These are phyloP conservation scores for Gymnogyps californianus DNA, from an alignment of 2,113 vertebrate species.

Conservation along the genomic window DNA sequence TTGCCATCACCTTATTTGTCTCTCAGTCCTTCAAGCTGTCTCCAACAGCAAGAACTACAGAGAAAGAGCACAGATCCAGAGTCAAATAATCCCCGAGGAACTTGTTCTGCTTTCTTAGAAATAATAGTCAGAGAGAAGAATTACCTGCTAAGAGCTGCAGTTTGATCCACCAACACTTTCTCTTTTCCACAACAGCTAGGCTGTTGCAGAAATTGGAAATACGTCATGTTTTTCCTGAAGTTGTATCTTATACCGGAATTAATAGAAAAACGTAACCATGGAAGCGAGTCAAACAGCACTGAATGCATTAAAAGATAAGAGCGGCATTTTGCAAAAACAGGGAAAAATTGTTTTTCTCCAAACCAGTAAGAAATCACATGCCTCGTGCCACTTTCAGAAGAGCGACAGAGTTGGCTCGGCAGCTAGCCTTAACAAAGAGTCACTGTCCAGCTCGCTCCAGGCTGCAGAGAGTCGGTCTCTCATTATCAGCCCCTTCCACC, in stretches of 20 bases:
- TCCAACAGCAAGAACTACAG: neutral
- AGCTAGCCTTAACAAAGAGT: constrained; percentile 37
- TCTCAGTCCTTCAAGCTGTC: neutral
- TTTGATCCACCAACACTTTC: neutral
- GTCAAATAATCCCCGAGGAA: neutral
- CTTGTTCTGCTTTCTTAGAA: neutral
- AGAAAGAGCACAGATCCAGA: neutral
- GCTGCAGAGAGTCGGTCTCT: neutral
- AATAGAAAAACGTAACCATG: neutral
- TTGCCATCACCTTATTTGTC: neutral
- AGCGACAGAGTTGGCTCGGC: neutral
- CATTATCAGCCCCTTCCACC: neutral
- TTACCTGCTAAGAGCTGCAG: neutral
- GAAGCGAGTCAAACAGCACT: neutral
- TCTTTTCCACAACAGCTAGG: neutral
- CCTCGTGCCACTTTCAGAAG: neutral
- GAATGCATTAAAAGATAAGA: neutral
- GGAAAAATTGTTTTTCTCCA: constrained; percentile 34
- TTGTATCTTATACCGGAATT: neutral
- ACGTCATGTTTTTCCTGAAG: rapidly evolving
- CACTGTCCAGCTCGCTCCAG: neutral
- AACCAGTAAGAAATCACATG: constrained; percentile 30
- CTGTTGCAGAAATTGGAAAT: neutral
- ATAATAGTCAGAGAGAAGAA: neutral
- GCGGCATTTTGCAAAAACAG: neutral